Evolutionary conservation across 2,888 invertebrate genomes (phyloP), one percentile per base, ranked within the genome.

Genomic region (Dolichopus griseipennis): DNA sequence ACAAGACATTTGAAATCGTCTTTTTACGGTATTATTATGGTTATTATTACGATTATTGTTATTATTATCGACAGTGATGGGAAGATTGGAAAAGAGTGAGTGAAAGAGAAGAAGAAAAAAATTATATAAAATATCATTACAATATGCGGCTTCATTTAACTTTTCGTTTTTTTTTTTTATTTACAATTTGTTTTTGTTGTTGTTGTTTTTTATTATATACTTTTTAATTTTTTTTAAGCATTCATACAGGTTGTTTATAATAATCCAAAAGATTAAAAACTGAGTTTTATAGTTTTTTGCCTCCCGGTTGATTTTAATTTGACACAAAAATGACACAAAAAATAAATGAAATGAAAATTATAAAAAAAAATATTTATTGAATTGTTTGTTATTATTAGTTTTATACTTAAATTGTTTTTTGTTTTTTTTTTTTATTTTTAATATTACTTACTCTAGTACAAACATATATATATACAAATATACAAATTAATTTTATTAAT

Each of bases 1-100:
- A 72, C 72, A 71, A 72, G 72, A 70, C 70, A 71, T 72, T 72
- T 70, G 70, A 72, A 72, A 70, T 72, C 71, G 71, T 71, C 71
- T 64, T 64, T 71, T 72, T 72, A 71, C 71, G 71, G 70, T 70
- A 71, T 72, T 70, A 70, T 72, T 72, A 72, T 70, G 70, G 69
- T 70, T 72, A 72, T 72, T 72, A 71, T 72, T 67, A 62, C 62
- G 65, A 67, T 67, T 52, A 67, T 65, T 67, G 62, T 67, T 67
- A 64, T 67, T 64, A 64, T 67, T 64, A 67, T 67, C 52, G 18
- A 52, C 12, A 52, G 52, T 4, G 27, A 27, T 27, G 27, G 27
- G 5, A 27, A 27, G 27, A 27, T 2, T 4, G 5, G 2, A 27
- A 5, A 5, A 27, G 2, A 27, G 27, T 4, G 5, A 27, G 27